A percentile compares a stretch with the other conserved stretches of the same genome.
Conservation (phyloP, 2,797 vertebrate genomes). For the Columba guinea region DNA sequence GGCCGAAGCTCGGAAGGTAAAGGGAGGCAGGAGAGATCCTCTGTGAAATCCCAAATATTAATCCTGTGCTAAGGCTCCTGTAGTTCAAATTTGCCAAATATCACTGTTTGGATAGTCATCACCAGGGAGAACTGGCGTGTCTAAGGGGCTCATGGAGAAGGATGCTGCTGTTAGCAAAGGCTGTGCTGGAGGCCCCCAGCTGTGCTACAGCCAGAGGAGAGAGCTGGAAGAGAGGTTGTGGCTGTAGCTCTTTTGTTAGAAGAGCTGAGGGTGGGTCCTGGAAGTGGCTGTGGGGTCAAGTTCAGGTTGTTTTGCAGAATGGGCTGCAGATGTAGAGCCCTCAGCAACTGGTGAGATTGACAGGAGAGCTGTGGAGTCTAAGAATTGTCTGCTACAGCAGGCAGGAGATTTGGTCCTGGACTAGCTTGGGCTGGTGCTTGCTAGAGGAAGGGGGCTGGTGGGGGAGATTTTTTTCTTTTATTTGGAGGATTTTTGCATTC, state of each 20-base stretch:
- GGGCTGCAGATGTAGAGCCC: background rate
- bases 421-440: background rate
- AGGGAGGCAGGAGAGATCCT: background rate
- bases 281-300: background rate
- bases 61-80: background rate
- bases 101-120: background rate
- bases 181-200: background rate
- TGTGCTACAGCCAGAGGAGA: background rate
- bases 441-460: background rate
- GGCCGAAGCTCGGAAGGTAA: constrained; percentile 93
- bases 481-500: background rate
- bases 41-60: background rate
- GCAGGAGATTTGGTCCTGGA: background rate
- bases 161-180: background rate
- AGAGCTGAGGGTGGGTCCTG: background rate
- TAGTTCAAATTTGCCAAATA: background rate
- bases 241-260: background rate
- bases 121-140: background rate
- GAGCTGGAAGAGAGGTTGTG: background rate
- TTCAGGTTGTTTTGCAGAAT: background rate
- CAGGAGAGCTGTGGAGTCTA: background rate
- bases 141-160: background rate
- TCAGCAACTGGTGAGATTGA: background rate
- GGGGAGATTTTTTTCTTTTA: background rate
- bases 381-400: background rate